phyloP scores from a whole-genome alignment of 2,888 invertebrate species.

The Chaitophorus viminalis region DNA sequence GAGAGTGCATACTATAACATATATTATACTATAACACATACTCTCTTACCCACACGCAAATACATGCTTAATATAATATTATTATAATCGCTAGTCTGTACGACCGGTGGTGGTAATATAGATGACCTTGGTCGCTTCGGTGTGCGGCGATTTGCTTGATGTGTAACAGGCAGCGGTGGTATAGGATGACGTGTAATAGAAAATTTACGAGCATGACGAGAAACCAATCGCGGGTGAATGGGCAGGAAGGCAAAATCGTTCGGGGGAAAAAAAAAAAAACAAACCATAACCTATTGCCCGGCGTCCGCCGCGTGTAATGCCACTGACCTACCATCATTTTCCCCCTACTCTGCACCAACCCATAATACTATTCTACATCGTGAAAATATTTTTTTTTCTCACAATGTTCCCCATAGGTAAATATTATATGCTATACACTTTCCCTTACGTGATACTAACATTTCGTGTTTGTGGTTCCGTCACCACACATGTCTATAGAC shows the following conservation, averaged over 20 bases:
- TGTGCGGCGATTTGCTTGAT: constrained; percentile 14
- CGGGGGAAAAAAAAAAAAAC: not conserved
- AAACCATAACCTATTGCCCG: constrained; percentile 36
- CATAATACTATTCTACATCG: not conserved
- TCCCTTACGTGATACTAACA: not conserved
- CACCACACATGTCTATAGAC: not conserved
- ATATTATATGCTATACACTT: too few species aligned
- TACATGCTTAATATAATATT: too few species aligned
- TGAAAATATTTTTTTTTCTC: constrained; percentile 1
- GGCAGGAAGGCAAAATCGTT: constrained; percentile 35
- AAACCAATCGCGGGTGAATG: constrained; percentile 46
- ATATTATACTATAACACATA: too few species aligned
- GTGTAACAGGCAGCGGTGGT: constrained; percentile 1
- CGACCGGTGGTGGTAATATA: not conserved
- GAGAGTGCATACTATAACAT: too few species aligned
- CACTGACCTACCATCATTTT: constrained; percentile 53
- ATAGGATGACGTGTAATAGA: constrained; percentile 37
- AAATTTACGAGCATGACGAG: constrained; percentile 52
- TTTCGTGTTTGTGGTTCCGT: not conserved
- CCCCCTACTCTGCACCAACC: not conserved
- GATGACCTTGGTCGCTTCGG: constrained; percentile 43
- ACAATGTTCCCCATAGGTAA: not conserved
- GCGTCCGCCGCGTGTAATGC: not conserved
- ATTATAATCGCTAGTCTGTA: not conserved
- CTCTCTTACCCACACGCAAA: too few species aligned